Percentiles rank a stretch among this genome's conserved stretches.
phyloP scores from a whole-genome alignment of 2,113 vertebrate genomes.

The Suncus etruscus region DNA sequence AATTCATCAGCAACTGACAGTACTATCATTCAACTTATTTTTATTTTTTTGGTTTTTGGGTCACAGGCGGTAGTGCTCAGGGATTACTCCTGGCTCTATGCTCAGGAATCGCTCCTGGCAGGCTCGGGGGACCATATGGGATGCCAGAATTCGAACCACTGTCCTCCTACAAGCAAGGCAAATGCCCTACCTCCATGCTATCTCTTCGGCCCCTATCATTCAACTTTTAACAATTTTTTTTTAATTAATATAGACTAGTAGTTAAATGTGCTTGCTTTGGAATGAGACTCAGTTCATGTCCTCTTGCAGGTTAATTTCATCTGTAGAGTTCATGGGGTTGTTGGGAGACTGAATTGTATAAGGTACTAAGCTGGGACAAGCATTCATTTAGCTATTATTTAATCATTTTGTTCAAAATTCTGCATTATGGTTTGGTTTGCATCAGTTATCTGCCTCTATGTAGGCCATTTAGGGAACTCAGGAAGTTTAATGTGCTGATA shows the following conservation, averaged over 20 bases:
- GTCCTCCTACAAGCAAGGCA: no score
- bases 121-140: no score
- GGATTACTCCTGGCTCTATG: no score
- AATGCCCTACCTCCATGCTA: no score
- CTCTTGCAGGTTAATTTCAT: not conserved
- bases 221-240: not conserved
- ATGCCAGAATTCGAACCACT: no score
- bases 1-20: constrained; percentile 1
- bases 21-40: not conserved
- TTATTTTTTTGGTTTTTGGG: no score
- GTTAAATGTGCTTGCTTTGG: constrained; percentile 2
- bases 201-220: no score
- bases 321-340: constrained; percentile 43
- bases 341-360: constrained; percentile 32
- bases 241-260: not conserved
- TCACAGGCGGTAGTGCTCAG: no score
- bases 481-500: not conserved
- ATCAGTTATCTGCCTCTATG: not conserved
- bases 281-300: constrained; percentile 1
- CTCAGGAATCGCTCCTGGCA: no score
- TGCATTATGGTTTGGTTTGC: constrained; percentile 31
- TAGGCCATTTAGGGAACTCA: not conserved
- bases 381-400: constrained; percentile 20
- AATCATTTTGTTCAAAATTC: constrained; percentile 38
- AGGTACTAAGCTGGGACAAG: constrained; percentile 4